Base-by-base conservation (phyloP, 2,888 invertebrate species). In the Asteroscopus sphinx region DNA sequence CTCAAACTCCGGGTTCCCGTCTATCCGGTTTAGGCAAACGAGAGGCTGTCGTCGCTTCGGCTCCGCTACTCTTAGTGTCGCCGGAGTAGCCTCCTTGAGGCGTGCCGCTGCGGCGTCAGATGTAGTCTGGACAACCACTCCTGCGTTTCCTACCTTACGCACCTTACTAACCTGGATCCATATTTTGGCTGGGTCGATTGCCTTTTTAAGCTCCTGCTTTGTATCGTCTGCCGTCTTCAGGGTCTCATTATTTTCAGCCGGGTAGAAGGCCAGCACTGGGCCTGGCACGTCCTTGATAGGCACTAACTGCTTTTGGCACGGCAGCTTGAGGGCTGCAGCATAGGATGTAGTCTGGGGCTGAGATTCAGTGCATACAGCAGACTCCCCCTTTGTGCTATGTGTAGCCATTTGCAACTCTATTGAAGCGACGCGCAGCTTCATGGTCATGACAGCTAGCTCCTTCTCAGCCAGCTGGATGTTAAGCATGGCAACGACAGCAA, bases 141-240 rank as follows among this genome's bases (percentile, higher is more conserved):
- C 32, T 0, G 52, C 52, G 2, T 55, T 51, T 0, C 41, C 41
- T 1, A 45, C 52, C 0, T 28, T 37, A 0, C 54, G 6, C 0
- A 44, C 26, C 3, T 30, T 32, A 0, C 35, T 0, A 0, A 78
- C 39, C 6, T 64, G 40, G 0, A 77, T 46, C 2, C 58, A 49
- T 0, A 39, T 0, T 0, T 26, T 5, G 0, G n/a, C 37, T 0
- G 68, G 71, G 4, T 56, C 15, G 0, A 76, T 15, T 0, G 55
- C 15, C 3, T 41, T 40, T 0, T 66, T 48, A 0, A 76, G 15
- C 0, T 11, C 45, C 0, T 37, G 12, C 8, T 66, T 68, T 0
- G 74, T 71, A 0, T 66, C 70, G 0, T 72, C 67, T 0, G 70
- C 53, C 0, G 63, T 56, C 2, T 56, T 67, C 0, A 56, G 3